phyloP scores from a whole-genome alignment of 2,797 vertebrate species.

The Leptoclinus maculatus region DNA sequence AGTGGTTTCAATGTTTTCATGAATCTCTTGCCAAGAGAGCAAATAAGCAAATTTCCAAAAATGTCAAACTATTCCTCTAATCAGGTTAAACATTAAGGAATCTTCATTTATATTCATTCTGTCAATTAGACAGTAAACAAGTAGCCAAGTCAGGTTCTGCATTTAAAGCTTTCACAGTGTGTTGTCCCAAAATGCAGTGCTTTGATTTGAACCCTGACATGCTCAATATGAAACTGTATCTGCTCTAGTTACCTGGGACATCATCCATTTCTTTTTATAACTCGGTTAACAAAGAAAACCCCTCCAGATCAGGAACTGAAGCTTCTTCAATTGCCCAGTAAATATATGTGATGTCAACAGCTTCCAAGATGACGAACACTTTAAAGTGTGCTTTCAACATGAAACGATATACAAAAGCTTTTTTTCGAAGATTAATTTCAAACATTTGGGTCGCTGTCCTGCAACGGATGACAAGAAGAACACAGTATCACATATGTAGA shows the following conservation, averaged over 20 bases:
- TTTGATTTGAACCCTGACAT: constrained; percentile 14
- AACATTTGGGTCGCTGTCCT: constrained; percentile 12
- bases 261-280: constrained; percentile 18
- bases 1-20: background rate
- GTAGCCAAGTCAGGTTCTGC: background rate
- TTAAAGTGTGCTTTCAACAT: constrained; percentile 12
- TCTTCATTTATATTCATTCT: background rate
- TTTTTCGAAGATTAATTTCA: constrained; percentile 1
- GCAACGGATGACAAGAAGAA: background rate
- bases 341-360: constrained; percentile 50
- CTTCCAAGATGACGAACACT: constrained; percentile 44
- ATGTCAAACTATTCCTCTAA: background rate
- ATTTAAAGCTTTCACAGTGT: constrained; percentile 3
- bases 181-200: background rate
- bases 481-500: background rate
- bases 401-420: constrained; percentile 16
- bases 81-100: background rate
- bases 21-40: background rate
- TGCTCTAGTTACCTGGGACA: constrained; percentile 42
- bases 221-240: constrained; percentile 37
- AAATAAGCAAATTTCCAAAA: background rate
- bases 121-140: constrained; percentile 1
- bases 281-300: constrained; percentile 30
- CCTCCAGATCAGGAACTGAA: constrained; percentile 25
- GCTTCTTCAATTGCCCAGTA: constrained; percentile 24